phyloP scores from a whole-genome alignment of 1,140 invertebrate genomes.

The Pomacea maculata region DNA sequence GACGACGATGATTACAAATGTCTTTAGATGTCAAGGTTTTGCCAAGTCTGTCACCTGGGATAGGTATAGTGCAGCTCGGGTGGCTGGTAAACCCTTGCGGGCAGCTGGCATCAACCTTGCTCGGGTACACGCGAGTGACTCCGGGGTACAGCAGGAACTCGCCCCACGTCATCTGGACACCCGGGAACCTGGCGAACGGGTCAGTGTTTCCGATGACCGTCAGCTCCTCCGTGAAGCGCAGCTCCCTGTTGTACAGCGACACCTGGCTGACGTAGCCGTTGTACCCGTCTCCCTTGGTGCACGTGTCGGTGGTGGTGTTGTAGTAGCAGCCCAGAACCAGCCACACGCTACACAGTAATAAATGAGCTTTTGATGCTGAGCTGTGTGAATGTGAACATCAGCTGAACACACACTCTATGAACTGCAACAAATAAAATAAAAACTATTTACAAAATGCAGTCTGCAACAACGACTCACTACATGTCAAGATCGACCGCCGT shows the following conservation, averaged over 20 bases:
- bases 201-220: slow-evolving; percentile 23
- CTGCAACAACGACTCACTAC: slow-evolving; percentile 14
- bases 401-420: background rate
- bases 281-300: slow-evolving; percentile 21
- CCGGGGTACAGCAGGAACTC: slow-evolving; percentile 23
- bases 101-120: slow-evolving; percentile 22
- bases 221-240: slow-evolving; percentile 25
- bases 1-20: too few species aligned
- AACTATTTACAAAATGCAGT: background rate
- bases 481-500: background rate
- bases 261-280: slow-evolving; percentile 28
- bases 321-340: slow-evolving; percentile 26
- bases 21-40: too few species aligned
- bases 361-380: too few species aligned
- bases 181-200: slow-evolving; percentile 20
- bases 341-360: slow-evolving; percentile 19
- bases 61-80: slow-evolving; percentile 9
- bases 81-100: slow-evolving; percentile 10
- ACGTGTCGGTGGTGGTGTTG: slow-evolving; percentile 3
- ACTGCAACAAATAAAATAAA: background rate
- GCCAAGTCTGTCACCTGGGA: background rate
- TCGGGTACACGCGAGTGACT: slow-evolving; percentile 21
- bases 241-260: slow-evolving; percentile 18
- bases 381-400: too few species aligned
- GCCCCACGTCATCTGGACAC: slow-evolving; percentile 20